phyloP scores from a whole-genome alignment of 2,113 vertebrate genomes.

The Colius striatus region DNA sequence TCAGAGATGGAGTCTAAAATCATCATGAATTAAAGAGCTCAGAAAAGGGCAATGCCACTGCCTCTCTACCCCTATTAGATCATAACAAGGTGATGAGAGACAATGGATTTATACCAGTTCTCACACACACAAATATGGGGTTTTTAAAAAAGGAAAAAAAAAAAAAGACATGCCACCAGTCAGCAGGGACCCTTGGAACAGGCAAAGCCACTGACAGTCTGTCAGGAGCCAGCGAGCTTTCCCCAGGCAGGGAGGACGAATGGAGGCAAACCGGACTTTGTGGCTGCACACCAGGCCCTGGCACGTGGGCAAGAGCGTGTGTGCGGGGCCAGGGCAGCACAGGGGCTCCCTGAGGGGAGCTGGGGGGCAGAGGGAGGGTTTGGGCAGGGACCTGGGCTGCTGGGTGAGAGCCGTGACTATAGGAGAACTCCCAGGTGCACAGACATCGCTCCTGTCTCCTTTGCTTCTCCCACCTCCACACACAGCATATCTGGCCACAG shows the following conservation, averaged over 20 bases:
- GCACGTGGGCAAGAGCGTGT: fast-evolving
- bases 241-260: not conserved
- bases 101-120: not conserved
- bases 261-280: not conserved
- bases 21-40: constrained; percentile 49
- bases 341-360: fast-evolving
- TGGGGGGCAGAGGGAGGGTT: not conserved
- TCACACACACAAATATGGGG: not conserved
- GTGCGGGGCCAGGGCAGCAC: fast-evolving
- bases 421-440: not conserved
- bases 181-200: not conserved
- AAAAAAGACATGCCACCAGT: not conserved
- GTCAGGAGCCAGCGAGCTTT: not conserved
- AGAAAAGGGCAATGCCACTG: not conserved
- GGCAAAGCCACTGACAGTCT: not conserved
- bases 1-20: constrained; percentile 13
- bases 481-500: fast-evolving
- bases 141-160: too few relatives aligned
- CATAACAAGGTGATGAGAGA: constrained; percentile 55
- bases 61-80: constrained; percentile 5
- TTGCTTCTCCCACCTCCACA: not conserved
- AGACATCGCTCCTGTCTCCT: not conserved
- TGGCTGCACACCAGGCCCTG: fast-evolving
- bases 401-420: not conserved
- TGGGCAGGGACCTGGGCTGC: fast-evolving